Base-by-base conservation (phyloP, 2,797 vertebrate genomes). In the Uromys caudimaculatus region DNA sequence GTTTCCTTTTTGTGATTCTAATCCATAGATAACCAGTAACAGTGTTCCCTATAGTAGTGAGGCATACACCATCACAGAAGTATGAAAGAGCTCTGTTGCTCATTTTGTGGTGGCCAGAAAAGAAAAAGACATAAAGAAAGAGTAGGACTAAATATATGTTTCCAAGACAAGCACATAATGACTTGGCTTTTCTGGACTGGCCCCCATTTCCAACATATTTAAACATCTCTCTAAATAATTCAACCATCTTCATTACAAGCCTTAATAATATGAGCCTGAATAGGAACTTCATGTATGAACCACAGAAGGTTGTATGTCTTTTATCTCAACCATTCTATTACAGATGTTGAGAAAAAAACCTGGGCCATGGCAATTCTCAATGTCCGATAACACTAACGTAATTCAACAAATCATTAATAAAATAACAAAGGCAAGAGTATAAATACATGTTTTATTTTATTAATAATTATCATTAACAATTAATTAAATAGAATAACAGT, bases 371-470 rank as follows among this genome's bases (percentile, higher is more conserved):
- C 4, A 5, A 7, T n/a, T 1, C 44, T 76, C n/a, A 64, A 21
- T 14, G 41, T 32, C 3, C 14, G 0, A 21, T 71, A 8, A 50
- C 2, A 17, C 13, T 92, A 90, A 76, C 5, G 81, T 16, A 81
- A 71, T 78, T 75, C 12, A 87, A 64, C 4, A 92, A 93, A 82
- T 89, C 5, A 50, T 6, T 89, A 94, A 89, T 73, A 77, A 93
- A 92, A 52, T 60, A 54, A 79, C 13, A 89, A 71, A 94, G 32
- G 0, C 10, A 38, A 52, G 3, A 0, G 54, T 77, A 7, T 62
- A 8, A 73, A 73, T 41, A 41, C 7, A 75, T 75, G 3, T 9
- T 21, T 71, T 71, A 73, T 75, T 75, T 75, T 75, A 75, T 75
- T 75, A 44, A 75, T 41, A 44, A 24, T 24, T 75, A 75, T 41